Conservation (phyloP, 2,888 invertebrate genomes). For the Elysia crispata region DNA sequence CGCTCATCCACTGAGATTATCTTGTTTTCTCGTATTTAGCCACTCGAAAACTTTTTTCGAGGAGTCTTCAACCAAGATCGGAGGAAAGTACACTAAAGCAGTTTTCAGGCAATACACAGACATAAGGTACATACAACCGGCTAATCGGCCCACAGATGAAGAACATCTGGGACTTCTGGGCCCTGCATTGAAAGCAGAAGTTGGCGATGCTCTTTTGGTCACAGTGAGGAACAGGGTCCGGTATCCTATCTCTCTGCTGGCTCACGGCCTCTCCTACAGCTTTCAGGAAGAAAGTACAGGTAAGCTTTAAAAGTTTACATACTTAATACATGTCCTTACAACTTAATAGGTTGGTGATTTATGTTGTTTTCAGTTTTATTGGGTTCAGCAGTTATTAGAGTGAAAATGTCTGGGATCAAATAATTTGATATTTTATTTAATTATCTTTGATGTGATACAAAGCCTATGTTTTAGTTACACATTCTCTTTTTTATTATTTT, state of each 20-base stretch:
- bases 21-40: slow-evolving; percentile 42
- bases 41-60: slow-evolving; percentile 52
- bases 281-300: background rate
- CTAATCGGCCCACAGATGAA: slow-evolving; percentile 37
- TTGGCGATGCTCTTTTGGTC: slow-evolving; percentile 56
- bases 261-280: slow-evolving; percentile 56
- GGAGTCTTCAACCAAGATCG: slow-evolving; percentile 52
- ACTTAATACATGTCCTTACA: no score
- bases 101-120: slow-evolving; percentile 59
- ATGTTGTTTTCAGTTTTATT: no score
- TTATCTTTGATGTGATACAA: no score
- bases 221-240: slow-evolving; percentile 57
- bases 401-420: no score
- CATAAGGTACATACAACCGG: slow-evolving; percentile 52
- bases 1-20: no score
- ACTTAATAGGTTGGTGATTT: no score
- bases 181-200: slow-evolving; percentile 53
- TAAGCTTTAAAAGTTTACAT: no score
- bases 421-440: no score
- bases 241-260: slow-evolving; percentile 58
- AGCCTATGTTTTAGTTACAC: no score
- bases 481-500: no score
- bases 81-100: slow-evolving; percentile 58
- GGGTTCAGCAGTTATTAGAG: no score
- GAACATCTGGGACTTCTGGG: slow-evolving; percentile 55